phyloP scores from a whole-genome alignment of 1,140 invertebrate species.

The Penaeus japonicus region DNA sequence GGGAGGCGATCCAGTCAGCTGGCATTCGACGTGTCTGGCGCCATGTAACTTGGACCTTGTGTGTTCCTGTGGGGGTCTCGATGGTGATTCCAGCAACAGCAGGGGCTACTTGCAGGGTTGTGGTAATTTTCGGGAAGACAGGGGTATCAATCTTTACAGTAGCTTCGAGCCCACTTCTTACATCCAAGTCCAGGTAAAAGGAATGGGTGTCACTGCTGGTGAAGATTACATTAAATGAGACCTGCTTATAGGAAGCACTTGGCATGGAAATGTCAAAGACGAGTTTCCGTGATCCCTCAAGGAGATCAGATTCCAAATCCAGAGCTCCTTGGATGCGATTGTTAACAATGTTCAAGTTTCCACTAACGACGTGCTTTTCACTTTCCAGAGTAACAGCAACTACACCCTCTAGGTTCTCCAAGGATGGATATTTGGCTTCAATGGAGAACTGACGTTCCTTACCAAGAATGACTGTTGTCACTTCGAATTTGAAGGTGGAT shows the following conservation, averaged over 20 bases:
- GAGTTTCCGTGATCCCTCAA: constrained; percentile 15
- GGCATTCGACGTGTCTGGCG: constrained; percentile 7
- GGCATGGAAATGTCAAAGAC: constrained; percentile 19
- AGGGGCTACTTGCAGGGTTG: background rate
- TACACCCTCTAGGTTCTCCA: constrained; percentile 11
- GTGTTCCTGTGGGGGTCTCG: constrained; percentile 11
- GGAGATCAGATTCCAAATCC: constrained; percentile 1
- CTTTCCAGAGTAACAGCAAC: background rate
- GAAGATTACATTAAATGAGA: background rate
- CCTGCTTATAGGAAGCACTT: constrained; percentile 3
- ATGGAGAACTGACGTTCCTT: constrained; percentile 1
- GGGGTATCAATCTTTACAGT: constrained; percentile 25
- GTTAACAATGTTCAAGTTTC: background rate
- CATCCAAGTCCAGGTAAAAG: constrained; percentile 15
- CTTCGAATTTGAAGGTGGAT: background rate
- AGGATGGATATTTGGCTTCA: constrained; percentile 13
- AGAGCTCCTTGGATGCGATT: constrained; percentile 7
- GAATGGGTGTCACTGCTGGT: background rate
- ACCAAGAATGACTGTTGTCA: background rate
- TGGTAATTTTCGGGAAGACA: background rate
- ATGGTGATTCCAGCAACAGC: background rate
- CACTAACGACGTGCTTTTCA: constrained; percentile 21
- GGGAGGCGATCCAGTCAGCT: background rate
- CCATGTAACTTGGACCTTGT: constrained; percentile 1
- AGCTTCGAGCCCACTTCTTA: background rate